Base-by-base conservation (phyloP, 2,888 invertebrate species). In the Priocnemis perturbator region DNA sequence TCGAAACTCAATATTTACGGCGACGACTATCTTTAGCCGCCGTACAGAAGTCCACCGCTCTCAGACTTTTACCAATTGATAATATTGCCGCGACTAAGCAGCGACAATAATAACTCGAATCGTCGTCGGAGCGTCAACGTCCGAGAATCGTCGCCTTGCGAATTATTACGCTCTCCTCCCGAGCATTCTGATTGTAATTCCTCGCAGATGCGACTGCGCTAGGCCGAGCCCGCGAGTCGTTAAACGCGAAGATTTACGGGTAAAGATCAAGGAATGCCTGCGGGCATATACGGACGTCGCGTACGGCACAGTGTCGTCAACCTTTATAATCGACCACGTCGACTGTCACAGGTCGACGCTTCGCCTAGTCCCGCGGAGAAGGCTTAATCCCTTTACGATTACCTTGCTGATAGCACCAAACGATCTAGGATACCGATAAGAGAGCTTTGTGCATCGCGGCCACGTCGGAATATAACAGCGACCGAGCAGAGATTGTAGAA, bases 251-350 rank as follows among this genome's bases (percentile, higher is more conserved):
- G 77, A 74, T 77, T 77, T 72, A 72, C 74, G 66, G 44, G 62
- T 37, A 77, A 77, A 77, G 74, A 77, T 77, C 77, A 77, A 52
- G 62, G 62, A 66, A 68, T 66, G 77, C 77, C 69, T 26, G 20
- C 19, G 60, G 77, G 66, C 48, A 59, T 37, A 14, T 15, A 14
- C 26, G 53, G 63, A 66, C 56, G 50, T 7, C 7, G 37, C 37
- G 37, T 37, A 37, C 7, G 4, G 1, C 7, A 48, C 63, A 69
- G 64, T 73, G 77, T 77, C 74, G 67, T 74, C 72, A 62, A 70
- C 74, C 74, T 74, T 77, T 62, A 62, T 55, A 58, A 70, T 70
- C 64, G 70, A 9, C n/a, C 37, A 37, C 26, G 56, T 53, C 60
- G 47, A 48, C 73, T 58, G 65, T 70, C 67, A 52, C 58, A 50